Evolutionary conservation across 2,888 invertebrate genomes (phyloP).

Genomic region (Acanthacorydalis orientalis): DNA sequence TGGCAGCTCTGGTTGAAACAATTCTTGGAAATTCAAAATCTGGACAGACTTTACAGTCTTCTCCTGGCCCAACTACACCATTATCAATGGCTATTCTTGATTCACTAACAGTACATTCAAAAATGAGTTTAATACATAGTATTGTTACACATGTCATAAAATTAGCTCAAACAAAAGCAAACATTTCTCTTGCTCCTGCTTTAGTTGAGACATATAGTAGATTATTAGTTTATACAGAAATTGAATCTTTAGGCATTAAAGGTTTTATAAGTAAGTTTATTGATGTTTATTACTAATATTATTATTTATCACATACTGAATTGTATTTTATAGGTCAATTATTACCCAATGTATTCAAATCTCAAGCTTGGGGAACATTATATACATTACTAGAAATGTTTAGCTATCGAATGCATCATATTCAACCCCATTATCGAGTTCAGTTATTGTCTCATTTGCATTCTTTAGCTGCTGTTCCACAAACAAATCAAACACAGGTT

Average conservation of each 20-base stretch:
- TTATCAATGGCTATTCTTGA: slow-evolving; percentile 85
- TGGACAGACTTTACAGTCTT: slow-evolving; percentile 14
- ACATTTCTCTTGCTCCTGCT: slow-evolving; percentile 74
- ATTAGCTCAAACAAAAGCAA: slow-evolving; percentile 71
- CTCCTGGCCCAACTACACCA: slow-evolving; percentile 53
- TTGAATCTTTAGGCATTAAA: slow-evolving; percentile 91
- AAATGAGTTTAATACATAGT: slow-evolving; percentile 68
- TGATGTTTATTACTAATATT: not conserved
- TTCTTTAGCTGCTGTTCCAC: slow-evolving; percentile 77
- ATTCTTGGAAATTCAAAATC: slow-evolving; percentile 55
- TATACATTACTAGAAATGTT: slow-evolving; percentile 94
- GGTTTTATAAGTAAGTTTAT: slow-evolving; percentile 69
- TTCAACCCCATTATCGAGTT: slow-evolving; percentile 88
- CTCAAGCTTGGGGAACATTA: slow-evolving; percentile 89
- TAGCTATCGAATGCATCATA: slow-evolving; percentile 89
- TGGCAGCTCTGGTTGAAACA: slow-evolving; percentile 81
- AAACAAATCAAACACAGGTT: slow-evolving; percentile 88
- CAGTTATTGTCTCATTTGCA: slow-evolving; percentile 84
- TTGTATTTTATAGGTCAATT: slow-evolving; percentile 47
- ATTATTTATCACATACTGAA: not conserved
- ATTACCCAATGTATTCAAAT: slow-evolving; percentile 78
- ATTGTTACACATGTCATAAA: slow-evolving; percentile 84
- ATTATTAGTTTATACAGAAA: slow-evolving; percentile 86
- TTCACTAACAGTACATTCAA: slow-evolving; percentile 87
- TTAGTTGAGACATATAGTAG: slow-evolving; percentile 90